phyloP scores from a whole-genome alignment of 2,113 vertebrate genomes.

The Pristiophorus japonicus region DNA sequence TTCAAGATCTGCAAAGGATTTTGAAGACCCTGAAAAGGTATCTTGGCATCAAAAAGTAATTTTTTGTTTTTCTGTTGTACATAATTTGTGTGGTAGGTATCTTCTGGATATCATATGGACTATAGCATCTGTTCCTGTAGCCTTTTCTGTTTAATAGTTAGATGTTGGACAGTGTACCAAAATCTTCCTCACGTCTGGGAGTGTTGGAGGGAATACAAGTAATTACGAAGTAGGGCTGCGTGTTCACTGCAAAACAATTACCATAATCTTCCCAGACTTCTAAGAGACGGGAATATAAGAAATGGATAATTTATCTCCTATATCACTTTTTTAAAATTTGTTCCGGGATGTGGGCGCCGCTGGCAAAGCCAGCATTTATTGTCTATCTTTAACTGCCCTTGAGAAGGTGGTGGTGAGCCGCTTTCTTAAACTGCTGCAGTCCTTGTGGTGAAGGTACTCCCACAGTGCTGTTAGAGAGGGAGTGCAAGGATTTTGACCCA shows the following conservation, averaged over 20 bases:
- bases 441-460: too few relatives aligned
- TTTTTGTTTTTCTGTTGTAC: not conserved
- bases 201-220: not conserved
- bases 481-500: too few relatives aligned
- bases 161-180: not conserved
- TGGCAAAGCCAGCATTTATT: too few relatives aligned
- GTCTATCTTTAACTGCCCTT: too few relatives aligned
- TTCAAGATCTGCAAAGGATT: too few relatives aligned
- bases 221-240: not conserved
- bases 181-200: not conserved
- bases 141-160: not conserved
- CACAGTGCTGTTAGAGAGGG: too few relatives aligned
- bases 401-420: too few relatives aligned
- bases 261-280: not conserved
- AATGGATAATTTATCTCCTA: not conserved
- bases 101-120: not conserved
- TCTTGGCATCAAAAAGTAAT: not conserved
- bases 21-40: not conserved
- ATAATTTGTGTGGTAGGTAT: not conserved
- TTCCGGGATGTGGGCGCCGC: too few relatives aligned
- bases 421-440: too few relatives aligned
- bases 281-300: not conserved
- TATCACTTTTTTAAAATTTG: too few relatives aligned
- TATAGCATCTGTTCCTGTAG: not conserved
- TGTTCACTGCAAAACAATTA: not conserved